Percentiles rank a stretch among this genome's conserved stretches.
phyloP scores from a whole-genome alignment of 2,113 vertebrate genomes.

The Pelusios castaneus region DNA sequence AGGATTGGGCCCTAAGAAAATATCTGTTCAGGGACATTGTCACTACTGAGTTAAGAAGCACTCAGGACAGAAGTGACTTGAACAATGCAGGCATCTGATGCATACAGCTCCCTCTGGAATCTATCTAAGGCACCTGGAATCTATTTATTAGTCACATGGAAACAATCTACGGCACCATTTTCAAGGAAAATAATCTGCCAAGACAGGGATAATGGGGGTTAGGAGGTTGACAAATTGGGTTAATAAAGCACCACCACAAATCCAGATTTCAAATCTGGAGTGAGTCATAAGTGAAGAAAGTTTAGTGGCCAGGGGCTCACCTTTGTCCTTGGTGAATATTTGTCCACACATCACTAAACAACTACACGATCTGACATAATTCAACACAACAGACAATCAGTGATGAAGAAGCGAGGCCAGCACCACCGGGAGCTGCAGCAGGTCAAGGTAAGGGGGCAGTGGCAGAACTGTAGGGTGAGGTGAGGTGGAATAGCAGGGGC shows the following conservation, averaged over 20 bases:
- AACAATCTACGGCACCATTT: constrained; percentile 37
- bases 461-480: not conserved
- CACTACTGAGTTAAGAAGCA: not conserved
- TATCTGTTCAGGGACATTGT: not conserved
- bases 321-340: constrained; percentile 44
- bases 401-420: not conserved
- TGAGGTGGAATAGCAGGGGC: not conserved
- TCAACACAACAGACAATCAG: constrained; percentile 1
- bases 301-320: constrained; percentile 23
- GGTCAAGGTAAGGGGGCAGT: not conserved
- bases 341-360: constrained; percentile 25
- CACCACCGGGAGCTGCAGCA: not conserved
- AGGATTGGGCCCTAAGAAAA: not conserved
- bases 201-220: constrained; percentile 30
- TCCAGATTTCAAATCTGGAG: constrained; percentile 50
- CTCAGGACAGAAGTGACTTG: not conserved
- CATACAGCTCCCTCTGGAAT: constrained; percentile 25
- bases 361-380: constrained; percentile 15
- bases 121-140: constrained; percentile 37
- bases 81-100: not conserved
- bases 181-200: constrained; percentile 54
- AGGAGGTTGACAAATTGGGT: constrained; percentile 50
- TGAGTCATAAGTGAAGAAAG: constrained; percentile 47
- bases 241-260: constrained; percentile 56
- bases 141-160: constrained; percentile 35